phyloP scores from a whole-genome alignment of 2,797 vertebrate genomes.

The Anomalospiza imberbis region DNA sequence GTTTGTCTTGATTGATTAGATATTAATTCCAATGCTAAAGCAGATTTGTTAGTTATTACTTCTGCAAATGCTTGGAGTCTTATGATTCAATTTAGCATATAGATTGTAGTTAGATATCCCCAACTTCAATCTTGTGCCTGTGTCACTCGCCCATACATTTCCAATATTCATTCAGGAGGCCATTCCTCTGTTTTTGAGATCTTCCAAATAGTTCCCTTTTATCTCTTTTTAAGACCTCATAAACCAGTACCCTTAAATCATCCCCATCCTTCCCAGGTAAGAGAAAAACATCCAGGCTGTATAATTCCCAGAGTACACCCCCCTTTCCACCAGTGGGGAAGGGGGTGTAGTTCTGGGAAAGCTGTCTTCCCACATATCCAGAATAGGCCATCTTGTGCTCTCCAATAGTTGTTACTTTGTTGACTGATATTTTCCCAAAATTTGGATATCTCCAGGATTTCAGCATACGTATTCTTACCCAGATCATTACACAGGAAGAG shows the following conservation, averaged over 20 bases:
- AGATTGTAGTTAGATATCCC: not conserved
- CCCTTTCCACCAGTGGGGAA: not conserved
- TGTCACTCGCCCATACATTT: not conserved
- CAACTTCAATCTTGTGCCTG: not conserved
- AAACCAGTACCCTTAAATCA: not conserved
- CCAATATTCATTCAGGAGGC: not conserved
- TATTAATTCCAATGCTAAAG: not conserved
- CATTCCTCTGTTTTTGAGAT: not conserved
- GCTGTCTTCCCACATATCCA: not conserved
- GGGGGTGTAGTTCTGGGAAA: not conserved
- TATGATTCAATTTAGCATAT: not conserved
- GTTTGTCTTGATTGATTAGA: not conserved
- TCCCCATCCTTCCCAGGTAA: not conserved
- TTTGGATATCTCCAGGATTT: not conserved
- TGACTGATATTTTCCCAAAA: not conserved
- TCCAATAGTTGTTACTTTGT: not conserved
- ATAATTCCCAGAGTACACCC: not conserved
- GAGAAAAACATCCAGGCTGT: not conserved
- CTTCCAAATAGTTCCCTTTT: not conserved
- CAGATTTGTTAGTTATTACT: not conserved
- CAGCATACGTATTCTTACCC: not conserved
- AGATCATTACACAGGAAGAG: not conserved
- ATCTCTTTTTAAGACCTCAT: not conserved
- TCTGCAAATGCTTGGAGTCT: not conserved
- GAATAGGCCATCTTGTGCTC: not conserved